phyloP scores from a whole-genome alignment of 2,888 invertebrate genomes.

The Coleophora flavipennella region DNA sequence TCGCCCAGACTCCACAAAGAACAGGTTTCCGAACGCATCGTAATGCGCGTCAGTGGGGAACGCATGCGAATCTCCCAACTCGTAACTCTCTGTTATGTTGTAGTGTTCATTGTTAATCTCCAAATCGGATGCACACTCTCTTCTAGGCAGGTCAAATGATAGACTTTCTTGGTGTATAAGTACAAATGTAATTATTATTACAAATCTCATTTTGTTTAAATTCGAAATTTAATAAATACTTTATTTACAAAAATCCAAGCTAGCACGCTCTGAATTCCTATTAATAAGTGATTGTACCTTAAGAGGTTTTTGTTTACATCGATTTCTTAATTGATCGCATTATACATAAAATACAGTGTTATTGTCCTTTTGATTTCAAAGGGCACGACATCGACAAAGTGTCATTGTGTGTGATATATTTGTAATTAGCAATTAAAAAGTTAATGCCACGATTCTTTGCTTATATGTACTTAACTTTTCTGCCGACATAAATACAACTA shows the following conservation, averaged over 20 bases:
- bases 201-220: conserved; percentile 19
- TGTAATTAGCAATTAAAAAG: conserved; percentile 1
- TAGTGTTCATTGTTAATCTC: conserved; percentile 42
- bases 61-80: conserved; percentile 31
- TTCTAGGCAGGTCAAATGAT: conserved; percentile 42
- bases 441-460: neutral
- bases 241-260: too few relatives aligned
- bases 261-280: too few relatives aligned
- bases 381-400: too few relatives aligned
- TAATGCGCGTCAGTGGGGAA: conserved; percentile 50
- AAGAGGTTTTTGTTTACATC: too few relatives aligned
- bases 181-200: conserved; percentile 22
- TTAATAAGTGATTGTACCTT: too few relatives aligned
- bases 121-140: conserved; percentile 33
- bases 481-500: neutral
- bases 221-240: too few relatives aligned
- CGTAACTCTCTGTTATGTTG: conserved; percentile 32
- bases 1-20: conserved; percentile 40
- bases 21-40: conserved; percentile 47
- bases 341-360: neutral
- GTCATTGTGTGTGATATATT: neutral
- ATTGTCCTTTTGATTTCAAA: conserved; percentile 2
- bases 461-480: neutral
- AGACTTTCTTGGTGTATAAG: conserved; percentile 20
- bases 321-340: too few relatives aligned